phyloP scores from a whole-genome alignment of 2,797 vertebrate species.

The Muscicapa striata region DNA sequence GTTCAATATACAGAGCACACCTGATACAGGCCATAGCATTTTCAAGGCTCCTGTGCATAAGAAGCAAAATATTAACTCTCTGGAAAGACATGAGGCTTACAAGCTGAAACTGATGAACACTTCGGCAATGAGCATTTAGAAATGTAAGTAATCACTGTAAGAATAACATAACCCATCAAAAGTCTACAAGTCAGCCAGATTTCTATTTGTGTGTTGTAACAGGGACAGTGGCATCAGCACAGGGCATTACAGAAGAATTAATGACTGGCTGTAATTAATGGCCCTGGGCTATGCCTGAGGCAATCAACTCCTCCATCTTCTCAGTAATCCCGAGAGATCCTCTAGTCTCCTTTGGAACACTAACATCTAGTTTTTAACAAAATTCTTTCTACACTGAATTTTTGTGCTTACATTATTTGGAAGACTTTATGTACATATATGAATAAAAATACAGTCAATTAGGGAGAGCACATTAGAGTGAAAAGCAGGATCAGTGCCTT shows the following conservation, averaged over 20 bases:
- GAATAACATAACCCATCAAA: not conserved
- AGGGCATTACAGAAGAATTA: slow-evolving; percentile 46
- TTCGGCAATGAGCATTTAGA: not conserved
- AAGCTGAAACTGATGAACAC: not conserved
- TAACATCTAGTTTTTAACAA: slow-evolving; percentile 7
- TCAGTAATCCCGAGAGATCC: slow-evolving; percentile 45
- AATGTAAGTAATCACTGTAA: not conserved
- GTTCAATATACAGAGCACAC: not conserved
- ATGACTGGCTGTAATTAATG: slow-evolving; percentile 51
- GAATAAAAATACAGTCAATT: not conserved
- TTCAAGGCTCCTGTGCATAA: not conserved
- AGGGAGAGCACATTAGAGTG: not conserved
- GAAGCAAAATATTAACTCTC: not conserved
- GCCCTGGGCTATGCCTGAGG: slow-evolving; percentile 1
- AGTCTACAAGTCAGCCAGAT: not conserved
- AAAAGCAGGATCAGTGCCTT: not conserved
- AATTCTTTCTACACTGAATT: not conserved
- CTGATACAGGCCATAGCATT: not conserved
- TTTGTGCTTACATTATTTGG: not conserved
- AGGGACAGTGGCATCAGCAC: slow-evolving; percentile 11
- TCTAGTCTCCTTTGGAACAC: not conserved
- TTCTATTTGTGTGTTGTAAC: not conserved
- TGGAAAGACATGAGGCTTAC: not conserved
- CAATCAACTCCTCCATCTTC: slow-evolving; percentile 34
- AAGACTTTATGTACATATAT: not conserved